Base-by-base conservation (phyloP, 2,797 vertebrate genomes). In the Coregonus ussuriensis region DNA sequence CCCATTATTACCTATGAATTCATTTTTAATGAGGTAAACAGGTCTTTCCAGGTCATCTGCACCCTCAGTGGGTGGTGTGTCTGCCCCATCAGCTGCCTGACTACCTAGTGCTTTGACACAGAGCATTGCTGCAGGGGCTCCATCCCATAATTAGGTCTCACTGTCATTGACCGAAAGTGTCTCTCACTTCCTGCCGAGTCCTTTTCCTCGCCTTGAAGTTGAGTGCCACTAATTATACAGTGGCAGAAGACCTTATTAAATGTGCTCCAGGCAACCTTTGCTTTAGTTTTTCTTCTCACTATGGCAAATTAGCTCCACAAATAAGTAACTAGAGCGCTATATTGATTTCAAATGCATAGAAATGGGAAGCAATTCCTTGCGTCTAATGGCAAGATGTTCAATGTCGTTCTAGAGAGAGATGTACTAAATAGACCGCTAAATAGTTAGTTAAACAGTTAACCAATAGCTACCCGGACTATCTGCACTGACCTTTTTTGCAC, bases 21-120 rank as follows among this genome's bases (percentile, higher is more conserved):
- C 73, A 95, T 94, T 93, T 95, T 94, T 93, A 93, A 94, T 94
- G 91, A 93, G 88, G 89, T 91, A 92, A 93, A 93, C 92, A 92
- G 92, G 93, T 93, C 92, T 92, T 91, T 88, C 81, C 88, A 86
- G 94, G 93, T 94, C 93, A 94, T 83, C 88, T 88, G 82, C 47
- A 71, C 63, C 73, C 87, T 75, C 31, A 51, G 71, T 25, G 72
- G 56, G 56, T 41, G 72, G 56, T 47, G 87, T 87, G 86, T 90
- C 84, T 85, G 84, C 88, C 75, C 83, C 83, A 80, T 81, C 54
- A 74, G 71, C 82, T 82, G 82, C 89, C 88, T 90, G 87, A 89
- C 91, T 86, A 88, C 81, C 59, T 62, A 6, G 11, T 11, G 59
- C 88, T 86, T 85, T 88, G 85, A 89, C 88, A 91, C 89, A 83